Conservation (phyloP, 2,113 vertebrate genomes). For the Antechinus stuartii region DNA sequence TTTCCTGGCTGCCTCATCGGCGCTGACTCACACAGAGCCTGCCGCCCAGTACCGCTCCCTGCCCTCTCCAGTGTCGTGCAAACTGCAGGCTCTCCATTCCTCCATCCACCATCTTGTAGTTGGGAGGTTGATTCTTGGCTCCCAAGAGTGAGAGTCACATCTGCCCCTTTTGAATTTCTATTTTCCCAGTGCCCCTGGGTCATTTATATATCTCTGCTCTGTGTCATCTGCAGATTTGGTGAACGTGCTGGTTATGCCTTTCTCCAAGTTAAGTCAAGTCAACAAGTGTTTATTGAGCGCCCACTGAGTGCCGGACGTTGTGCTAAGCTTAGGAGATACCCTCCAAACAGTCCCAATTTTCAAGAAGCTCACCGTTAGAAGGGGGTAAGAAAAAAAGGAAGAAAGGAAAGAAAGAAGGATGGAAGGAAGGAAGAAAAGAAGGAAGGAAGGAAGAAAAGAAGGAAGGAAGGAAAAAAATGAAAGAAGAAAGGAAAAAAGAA, state of each 20-base stretch:
- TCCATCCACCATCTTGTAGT: not conserved
- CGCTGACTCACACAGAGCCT: not conserved
- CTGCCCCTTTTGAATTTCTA: not conserved
- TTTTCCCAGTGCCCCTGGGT: not conserved
- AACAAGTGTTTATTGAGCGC: not conserved
- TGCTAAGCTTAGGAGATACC: not conserved
- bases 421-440: no score
- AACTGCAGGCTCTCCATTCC: not conserved
- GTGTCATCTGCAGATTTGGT: not conserved
- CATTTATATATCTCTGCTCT: not conserved
- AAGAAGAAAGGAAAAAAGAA: not conserved
- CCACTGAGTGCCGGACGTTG: not conserved
- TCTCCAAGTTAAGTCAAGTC: not conserved
- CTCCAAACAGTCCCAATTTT: not conserved
- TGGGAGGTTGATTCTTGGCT: not conserved
- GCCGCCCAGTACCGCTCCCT: not conserved
- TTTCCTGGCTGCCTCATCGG: not conserved
- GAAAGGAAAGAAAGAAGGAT: no score
- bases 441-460: not conserved
- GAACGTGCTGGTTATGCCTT: not conserved
- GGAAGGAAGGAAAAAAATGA: not conserved
- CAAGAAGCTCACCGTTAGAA: not conserved
- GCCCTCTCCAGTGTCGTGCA: not conserved
- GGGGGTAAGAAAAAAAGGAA: not conserved
- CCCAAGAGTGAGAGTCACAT: not conserved